Conservation (phyloP, 2,888 invertebrate genomes). For the Coleophora deauratella region DNA sequence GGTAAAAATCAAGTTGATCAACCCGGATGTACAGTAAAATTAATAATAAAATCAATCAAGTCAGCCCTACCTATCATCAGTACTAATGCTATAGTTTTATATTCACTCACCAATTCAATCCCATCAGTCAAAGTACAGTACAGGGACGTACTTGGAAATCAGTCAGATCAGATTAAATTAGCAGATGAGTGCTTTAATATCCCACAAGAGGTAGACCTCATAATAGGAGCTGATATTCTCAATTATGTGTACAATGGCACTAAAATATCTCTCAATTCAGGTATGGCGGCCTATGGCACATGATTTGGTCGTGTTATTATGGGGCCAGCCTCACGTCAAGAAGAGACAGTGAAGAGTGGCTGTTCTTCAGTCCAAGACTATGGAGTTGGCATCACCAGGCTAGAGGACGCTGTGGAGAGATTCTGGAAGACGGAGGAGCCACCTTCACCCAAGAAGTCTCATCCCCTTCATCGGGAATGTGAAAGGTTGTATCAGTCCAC, state of each 20-base stretch:
- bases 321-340: slow-evolving; percentile 1
- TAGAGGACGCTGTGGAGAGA: slow-evolving; percentile 1
- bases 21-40: too few relatives aligned
- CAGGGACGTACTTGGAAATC: too few relatives aligned
- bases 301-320: slow-evolving; percentile 9
- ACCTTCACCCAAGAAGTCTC: not conserved
- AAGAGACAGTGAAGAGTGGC: not conserved
- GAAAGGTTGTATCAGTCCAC: not conserved
- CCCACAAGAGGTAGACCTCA: too few relatives aligned
- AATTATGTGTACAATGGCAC: slow-evolving; percentile 9
- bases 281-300: slow-evolving; percentile 8
- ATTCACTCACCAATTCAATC: too few relatives aligned
- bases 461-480: slow-evolving; percentile 6
- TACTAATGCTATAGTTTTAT: too few relatives aligned
- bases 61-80: too few relatives aligned
- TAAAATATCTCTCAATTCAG: slow-evolving; percentile 4
- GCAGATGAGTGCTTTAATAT: too few relatives aligned
- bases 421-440: slow-evolving; percentile 9
- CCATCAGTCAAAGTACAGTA: too few relatives aligned
- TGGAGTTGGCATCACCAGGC: not conserved
- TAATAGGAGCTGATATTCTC: too few relatives aligned
- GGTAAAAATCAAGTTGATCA: too few relatives aligned
- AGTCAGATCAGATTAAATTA: too few relatives aligned
- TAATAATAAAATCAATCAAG: too few relatives aligned
- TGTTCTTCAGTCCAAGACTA: not conserved